Base-by-base conservation (phyloP, 2,113 vertebrate species). In the Echinops telfairi region DNA sequence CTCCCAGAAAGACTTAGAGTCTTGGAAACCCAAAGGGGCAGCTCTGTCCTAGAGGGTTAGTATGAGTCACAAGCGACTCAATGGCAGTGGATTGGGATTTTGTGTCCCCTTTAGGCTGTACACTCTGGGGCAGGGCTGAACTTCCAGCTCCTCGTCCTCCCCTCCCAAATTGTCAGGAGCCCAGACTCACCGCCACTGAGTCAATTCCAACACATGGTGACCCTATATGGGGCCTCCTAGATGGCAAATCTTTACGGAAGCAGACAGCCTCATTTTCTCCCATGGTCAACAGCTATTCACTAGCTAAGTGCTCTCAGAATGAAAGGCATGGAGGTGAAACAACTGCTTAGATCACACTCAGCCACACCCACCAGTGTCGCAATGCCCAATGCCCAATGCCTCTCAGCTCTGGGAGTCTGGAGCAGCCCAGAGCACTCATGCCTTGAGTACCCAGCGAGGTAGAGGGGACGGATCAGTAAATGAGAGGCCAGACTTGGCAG, bases 261-360 rank as follows among this genome's bases (percentile, higher is more conserved):
- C 47, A 53, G 47, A 53, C 47, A 53, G 47, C 47, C 47, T 53
- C 47, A 6, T 53, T 53, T 53, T 53, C 47, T 53, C 47, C 47
- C 47, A 53, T 14, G 12, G 47, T 53, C 47, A 86, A 83, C 58
- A 85, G 70, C 91, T 70, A 86, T 27, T 79, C 57, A 92, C 64
- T 89, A 89, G 94, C 79, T 77, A 88, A 68, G 88, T 58, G 38
- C 86, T 31, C 87, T 92, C 84, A 89, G 9, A 95, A 47, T 57
- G 85, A 60, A 85, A 85, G 33, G 40, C 8, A 43, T 4, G 62
- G 23, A 93, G 57, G 53, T 78, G 47, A 78, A 38, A 68, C 93
- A 88, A 20, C 40, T n/a, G 19, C 83, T 31, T 78, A 43, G 4
- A 83, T 90, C 62, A 80, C 82, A 90, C 29, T 75, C n/a, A 25